Percentiles rank a stretch among this genome's conserved stretches.
Conservation (phyloP, 2,888 invertebrate genomes). For the Stenurella melanura region DNA sequence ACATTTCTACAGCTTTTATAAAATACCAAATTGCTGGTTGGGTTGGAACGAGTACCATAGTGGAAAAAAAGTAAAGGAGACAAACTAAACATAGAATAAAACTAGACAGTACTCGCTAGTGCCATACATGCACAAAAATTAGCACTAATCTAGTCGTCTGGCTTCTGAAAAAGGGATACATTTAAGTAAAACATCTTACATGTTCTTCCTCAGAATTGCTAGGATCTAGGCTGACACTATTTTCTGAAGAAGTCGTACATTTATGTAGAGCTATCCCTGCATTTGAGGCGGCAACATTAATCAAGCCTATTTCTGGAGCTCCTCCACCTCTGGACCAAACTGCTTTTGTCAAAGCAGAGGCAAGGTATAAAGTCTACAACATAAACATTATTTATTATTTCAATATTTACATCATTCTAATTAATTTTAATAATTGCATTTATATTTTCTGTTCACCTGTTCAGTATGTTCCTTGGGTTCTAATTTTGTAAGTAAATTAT, state of each 20-base stretch:
- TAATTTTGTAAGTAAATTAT: constrained; percentile 88
- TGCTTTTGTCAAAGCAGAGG: constrained; percentile 91
- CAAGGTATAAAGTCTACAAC: constrained; percentile 87
- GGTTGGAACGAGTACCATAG: too few species aligned
- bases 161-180: too few species aligned
- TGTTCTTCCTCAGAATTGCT: constrained; percentile 88
- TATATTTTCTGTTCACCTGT: constrained; percentile 76
- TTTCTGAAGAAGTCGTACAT: constrained; percentile 83
- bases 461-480: constrained; percentile 95
- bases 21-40: too few species aligned
- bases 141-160: too few species aligned
- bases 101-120: too few species aligned
- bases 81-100: too few species aligned
- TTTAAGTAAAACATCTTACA: constrained; percentile 62
- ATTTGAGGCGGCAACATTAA: constrained; percentile 71
- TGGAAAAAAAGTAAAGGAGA: too few species aligned
- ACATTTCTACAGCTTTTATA: too few species aligned
- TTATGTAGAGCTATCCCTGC: constrained; percentile 74
- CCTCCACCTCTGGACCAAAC: constrained; percentile 89
- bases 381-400: not conserved
- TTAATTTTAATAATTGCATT: too few species aligned
- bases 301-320: constrained; percentile 71
- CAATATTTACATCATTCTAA: too few species aligned
- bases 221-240: constrained; percentile 87
- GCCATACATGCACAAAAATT: too few species aligned